Conservation (phyloP, 1,140 invertebrate genomes). For the Ridgeia piscesae region DNA sequence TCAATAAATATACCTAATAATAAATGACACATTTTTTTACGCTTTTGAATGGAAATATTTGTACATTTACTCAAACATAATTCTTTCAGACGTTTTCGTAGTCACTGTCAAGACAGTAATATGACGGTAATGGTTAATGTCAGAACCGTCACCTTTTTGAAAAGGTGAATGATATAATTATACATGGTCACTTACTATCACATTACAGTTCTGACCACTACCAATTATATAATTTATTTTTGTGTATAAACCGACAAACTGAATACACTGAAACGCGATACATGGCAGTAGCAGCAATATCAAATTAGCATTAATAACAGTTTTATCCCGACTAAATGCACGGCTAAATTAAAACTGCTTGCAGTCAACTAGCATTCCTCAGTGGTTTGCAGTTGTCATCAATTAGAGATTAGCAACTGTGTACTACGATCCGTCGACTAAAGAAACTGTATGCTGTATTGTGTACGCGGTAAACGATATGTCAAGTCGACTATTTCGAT, state of each 20-base stretch:
- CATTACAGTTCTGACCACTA: not conserved
- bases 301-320: not conserved
- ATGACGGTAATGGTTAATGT: no score
- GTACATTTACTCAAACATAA: no score
- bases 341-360: not conserved
- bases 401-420: not conserved
- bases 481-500: not conserved
- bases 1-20: no score
- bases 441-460: not conserved
- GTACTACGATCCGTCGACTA: not conserved
- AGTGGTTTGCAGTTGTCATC: not conserved
- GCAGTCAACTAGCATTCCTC: not conserved
- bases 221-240: not conserved
- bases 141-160: no score
- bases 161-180: no score
- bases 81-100: no score
- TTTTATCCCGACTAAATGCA: not conserved
- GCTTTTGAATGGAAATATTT: no score
- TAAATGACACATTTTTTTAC: no score
- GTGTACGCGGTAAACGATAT: not conserved
- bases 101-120: no score
- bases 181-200: not conserved
- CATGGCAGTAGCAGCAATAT: not conserved
- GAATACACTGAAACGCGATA: not conserved
- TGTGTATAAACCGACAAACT: not conserved